phyloP scores from a whole-genome alignment of 2,888 invertebrate genomes.

The Netelia melanura region DNA sequence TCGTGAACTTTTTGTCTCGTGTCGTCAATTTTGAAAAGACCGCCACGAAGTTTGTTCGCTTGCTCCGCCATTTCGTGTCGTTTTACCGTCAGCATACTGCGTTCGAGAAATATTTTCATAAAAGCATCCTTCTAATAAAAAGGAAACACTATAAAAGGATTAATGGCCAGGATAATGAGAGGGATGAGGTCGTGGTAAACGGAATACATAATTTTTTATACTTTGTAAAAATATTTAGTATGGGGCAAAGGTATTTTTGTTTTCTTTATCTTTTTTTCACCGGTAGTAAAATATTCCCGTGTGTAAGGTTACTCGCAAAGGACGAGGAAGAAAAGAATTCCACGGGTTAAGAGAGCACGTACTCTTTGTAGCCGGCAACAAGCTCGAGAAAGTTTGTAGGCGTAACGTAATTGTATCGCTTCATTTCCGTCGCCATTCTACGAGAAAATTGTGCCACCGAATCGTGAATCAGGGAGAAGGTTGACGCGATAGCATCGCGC shows the following conservation, averaged over 20 bases:
- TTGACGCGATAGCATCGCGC: slow-evolving; percentile 89
- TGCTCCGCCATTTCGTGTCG: slow-evolving; percentile 89
- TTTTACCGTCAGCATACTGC: slow-evolving; percentile 86
- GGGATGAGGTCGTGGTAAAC: too few species aligned
- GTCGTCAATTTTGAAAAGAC: slow-evolving; percentile 94
- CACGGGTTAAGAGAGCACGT: slow-evolving; percentile 76
- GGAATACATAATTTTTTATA: too few species aligned
- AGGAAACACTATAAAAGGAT: slow-evolving; percentile 1
- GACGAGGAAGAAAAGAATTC: neutral
- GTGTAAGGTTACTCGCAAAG: neutral
- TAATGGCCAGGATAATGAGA: too few species aligned
- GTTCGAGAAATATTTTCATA: slow-evolving; percentile 60
- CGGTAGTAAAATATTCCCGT: too few species aligned
- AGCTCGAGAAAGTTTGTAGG: slow-evolving; percentile 95
- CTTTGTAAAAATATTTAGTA: too few species aligned
- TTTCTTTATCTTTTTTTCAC: too few species aligned
- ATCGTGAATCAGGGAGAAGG: slow-evolving; percentile 93
- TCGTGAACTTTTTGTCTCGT: slow-evolving; percentile 92
- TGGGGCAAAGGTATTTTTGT: too few species aligned
- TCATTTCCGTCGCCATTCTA: slow-evolving; percentile 91
- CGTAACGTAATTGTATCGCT: slow-evolving; percentile 94
- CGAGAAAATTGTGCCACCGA: slow-evolving; percentile 91
- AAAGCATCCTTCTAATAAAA: neutral
- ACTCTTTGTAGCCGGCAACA: slow-evolving; percentile 93
- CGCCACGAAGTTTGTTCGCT: slow-evolving; percentile 93